These are phyloP conservation scores for Tautogolabrus adspersus DNA, from an alignment of 2,113 vertebrate species.

Conservation along the genomic window DNA sequence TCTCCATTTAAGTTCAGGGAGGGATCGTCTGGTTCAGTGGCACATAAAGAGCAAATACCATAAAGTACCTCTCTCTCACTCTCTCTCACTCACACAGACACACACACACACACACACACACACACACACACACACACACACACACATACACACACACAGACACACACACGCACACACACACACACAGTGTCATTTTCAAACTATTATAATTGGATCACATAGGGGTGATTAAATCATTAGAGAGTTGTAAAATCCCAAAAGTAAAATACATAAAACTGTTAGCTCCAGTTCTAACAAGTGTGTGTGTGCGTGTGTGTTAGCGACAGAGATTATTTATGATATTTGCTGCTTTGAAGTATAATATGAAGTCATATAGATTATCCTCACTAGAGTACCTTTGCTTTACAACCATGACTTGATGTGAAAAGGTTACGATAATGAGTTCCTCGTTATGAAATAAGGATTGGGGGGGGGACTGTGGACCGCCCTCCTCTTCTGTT, in stretches of 20 bases:
- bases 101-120: too few species aligned
- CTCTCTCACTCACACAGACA: too few species aligned
- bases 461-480: background rate
- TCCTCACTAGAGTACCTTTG: background rate
- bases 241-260: conserved; percentile 45
- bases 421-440: conserved; percentile 33
- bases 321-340: conserved; percentile 21
- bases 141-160: conserved; percentile 4
- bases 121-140: too few species aligned
- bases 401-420: background rate
- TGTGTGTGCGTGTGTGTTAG: conserved; percentile 34
- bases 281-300: too few species aligned
- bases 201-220: background rate
- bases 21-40: too few species aligned
- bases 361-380: conserved; percentile 54
- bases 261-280: too few species aligned
- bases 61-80: too few species aligned
- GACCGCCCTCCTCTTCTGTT: too few species aligned
- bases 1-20: too few species aligned
- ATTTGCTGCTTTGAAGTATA: conserved; percentile 33
- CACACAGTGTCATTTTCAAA: background rate
- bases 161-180: conserved; percentile 36
- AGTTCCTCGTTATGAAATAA: background rate
- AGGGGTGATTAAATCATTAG: conserved; percentile 62
- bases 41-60: too few species aligned